phyloP scores from a whole-genome alignment of 1,140 invertebrate genomes.

The Manduca sexta region DNA sequence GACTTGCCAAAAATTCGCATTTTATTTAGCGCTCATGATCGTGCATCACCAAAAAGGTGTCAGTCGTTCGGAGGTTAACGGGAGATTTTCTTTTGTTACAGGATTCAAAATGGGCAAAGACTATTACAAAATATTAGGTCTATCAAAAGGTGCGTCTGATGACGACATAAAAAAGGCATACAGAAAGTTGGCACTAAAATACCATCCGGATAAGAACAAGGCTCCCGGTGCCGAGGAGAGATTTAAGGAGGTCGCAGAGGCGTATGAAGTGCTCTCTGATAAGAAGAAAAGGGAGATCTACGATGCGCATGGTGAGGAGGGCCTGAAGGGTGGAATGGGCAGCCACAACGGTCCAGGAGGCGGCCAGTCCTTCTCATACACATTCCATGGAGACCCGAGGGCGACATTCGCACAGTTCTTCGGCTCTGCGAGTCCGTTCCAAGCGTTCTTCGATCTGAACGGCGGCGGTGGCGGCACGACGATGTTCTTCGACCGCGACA shows the following conservation, averaged over 20 bases:
- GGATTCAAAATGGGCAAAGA: conserved; percentile 92
- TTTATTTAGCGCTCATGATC: conserved; percentile 33
- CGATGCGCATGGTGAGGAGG: conserved; percentile 97
- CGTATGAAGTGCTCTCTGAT: conserved; percentile 98
- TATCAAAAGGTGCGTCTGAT: conserved; percentile 89
- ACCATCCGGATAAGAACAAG: conserved; percentile 99
- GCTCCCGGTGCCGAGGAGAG: conserved; percentile 94
- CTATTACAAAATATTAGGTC: conserved; percentile 96
- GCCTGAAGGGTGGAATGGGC: conserved; percentile 84
- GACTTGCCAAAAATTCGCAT: not conserved
- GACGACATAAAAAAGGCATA: conserved; percentile 99
- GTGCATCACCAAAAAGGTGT: conserved; percentile 62
- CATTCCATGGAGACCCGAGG: conserved; percentile 89
- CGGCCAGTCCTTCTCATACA: conserved; percentile 80
- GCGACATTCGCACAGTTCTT: conserved; percentile 98
- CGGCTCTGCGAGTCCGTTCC: conserved; percentile 78
- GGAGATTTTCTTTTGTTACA: conserved; percentile 47
- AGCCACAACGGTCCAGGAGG: conserved; percentile 73
- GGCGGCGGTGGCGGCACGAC: conserved; percentile 75
- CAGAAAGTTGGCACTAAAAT: conserved; percentile 96
- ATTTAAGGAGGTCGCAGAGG: conserved; percentile 99
- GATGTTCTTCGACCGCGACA: conserved; percentile 82
- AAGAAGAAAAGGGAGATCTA: conserved; percentile 97
- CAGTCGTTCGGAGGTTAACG: conserved; percentile 34
- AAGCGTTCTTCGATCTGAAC: conserved; percentile 78